Evolutionary conservation across 35 echinoderm and acorn worm species (phyloP), one percentile per base, ranked within the genome.

Genomic region (Hemicentrotus pulcherrimus): DNA sequence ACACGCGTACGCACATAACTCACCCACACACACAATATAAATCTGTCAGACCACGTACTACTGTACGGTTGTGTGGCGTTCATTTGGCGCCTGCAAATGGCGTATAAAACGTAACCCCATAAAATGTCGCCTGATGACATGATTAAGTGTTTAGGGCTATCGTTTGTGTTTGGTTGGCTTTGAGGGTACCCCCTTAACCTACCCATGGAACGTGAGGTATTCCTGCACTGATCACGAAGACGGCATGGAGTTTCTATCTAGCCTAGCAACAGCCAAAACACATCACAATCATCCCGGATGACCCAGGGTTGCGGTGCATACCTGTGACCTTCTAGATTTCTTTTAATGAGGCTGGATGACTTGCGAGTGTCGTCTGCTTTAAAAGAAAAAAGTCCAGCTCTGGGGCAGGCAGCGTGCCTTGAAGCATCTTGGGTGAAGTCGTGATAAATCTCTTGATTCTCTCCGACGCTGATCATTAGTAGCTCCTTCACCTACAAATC

Each of bases 331-430:
- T 78, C 65, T 78, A 78, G 6, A n/a, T 78, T 78, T 78, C 65
- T 78, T 78, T 78, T 78, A 78, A 78, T 78, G 65, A 78, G 65
- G 65, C 65, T 78, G 65, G 65, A 78, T 78, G 65, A 78, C 65
- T 78, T 78, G 19, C 65, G 65, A 22, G 65, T 78, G 65, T 78
- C 65, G 28, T 78, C 65, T 78, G 19, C 19, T 78, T 28, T 8
- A 28, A 78, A 19, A 59, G 19, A 78, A n/a, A 15, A 15, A 78
- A 78, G 65, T 22, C 19, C 65, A 78, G 65, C 65, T 78, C 65
- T 8, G 4, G 6, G 19, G 65, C 22, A 55, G 50, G 9, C 50
- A 2, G 50, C 8, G 28, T 78, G 18, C 19, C 65, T n/a, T 28
- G 19, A 28, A 78, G 65, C 28, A 22, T 78, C 65, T 78, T 22